A percentile compares a stretch with the other conserved stretches of the same genome.
phyloP scores from a whole-genome alignment of 2,797 vertebrate species.

The Esox lucius region DNA sequence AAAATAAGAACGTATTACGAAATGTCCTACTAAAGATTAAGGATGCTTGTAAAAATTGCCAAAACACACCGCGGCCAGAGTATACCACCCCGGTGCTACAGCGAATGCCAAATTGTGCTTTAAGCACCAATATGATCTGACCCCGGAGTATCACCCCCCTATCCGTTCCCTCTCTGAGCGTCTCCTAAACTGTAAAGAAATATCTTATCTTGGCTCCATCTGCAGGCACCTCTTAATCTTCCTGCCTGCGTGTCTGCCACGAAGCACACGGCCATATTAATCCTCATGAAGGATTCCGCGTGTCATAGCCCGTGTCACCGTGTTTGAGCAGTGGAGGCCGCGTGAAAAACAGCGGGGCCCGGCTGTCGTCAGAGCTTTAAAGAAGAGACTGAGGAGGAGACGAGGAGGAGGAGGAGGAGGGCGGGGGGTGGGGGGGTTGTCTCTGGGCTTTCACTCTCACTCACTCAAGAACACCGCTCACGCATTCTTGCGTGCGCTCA shows the following conservation, averaged over 20 bases:
- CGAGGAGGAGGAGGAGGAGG: not conserved
- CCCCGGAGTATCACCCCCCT: not conserved
- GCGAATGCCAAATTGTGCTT: not conserved
- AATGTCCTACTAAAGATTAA: not conserved
- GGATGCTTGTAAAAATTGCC: not conserved
- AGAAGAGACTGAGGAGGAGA: constrained; percentile 1
- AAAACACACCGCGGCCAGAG: not conserved
- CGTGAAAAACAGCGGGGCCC: constrained; percentile 22
- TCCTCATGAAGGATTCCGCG: constrained; percentile 43
- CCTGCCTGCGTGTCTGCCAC: constrained; percentile 2
- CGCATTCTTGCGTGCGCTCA: not conserved
- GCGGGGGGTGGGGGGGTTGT: not conserved
- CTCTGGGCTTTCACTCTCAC: constrained; percentile 2
- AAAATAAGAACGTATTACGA: not conserved
- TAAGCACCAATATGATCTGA: not conserved
- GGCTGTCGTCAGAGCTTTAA: constrained; percentile 2
- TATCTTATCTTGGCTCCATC: constrained; percentile 36
- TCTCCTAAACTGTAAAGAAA: constrained; percentile 34
- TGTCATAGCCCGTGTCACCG: constrained; percentile 40
- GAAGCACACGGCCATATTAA: constrained; percentile 40
- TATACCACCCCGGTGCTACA: not conserved
- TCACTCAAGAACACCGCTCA: constrained; percentile 8
- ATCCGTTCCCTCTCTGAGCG: constrained; percentile 4
- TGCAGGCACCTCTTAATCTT: constrained; percentile 38
- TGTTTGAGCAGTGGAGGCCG: constrained; percentile 45